These are phyloP conservation scores for Trypoxylus dichotomus DNA, from an alignment of 1,140 invertebrate genomes.

Conservation along the genomic window DNA sequence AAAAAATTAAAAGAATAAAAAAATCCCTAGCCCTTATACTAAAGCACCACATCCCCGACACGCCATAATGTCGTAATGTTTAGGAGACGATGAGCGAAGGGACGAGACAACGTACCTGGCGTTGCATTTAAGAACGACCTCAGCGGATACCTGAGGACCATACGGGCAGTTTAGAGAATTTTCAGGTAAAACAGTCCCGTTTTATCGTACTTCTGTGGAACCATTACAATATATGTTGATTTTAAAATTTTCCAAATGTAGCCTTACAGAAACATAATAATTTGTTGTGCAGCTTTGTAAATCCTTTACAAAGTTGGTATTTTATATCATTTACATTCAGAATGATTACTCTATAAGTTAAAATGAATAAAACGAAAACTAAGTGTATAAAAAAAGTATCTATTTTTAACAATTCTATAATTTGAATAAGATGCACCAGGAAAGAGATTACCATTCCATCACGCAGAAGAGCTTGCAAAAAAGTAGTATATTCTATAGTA, in stretches of 20 bases:
- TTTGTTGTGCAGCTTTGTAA: background rate
- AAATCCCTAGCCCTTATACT: slow-evolving; percentile 12
- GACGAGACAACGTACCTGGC: slow-evolving; percentile 12
- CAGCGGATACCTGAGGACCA: slow-evolving; percentile 15
- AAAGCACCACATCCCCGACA: background rate
- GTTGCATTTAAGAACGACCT: slow-evolving; percentile 10
- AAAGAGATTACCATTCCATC: too few species aligned
- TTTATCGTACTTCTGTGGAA: background rate
- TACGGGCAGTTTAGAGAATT: slow-evolving; percentile 23
- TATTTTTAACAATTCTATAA: too few species aligned
- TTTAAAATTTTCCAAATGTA: slow-evolving; percentile 8
- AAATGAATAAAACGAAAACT: too few species aligned
- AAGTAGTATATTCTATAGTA: too few species aligned
- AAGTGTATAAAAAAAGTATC: too few species aligned
- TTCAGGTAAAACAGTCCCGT: slow-evolving; percentile 15
- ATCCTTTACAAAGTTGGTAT: background rate
- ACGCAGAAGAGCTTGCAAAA: too few species aligned
- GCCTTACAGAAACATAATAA: background rate
- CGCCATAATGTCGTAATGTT: slow-evolving; percentile 1
- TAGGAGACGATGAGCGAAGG: slow-evolving; percentile 10
- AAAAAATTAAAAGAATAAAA: slow-evolving; percentile 14
- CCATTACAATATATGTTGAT: background rate
- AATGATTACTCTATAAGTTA: too few species aligned
- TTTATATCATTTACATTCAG: too few species aligned
- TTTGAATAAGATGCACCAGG: too few species aligned